These are phyloP conservation scores for Chrysolina haemoptera DNA, from an alignment of 2,888 invertebrate species.

Conservation along the genomic window DNA sequence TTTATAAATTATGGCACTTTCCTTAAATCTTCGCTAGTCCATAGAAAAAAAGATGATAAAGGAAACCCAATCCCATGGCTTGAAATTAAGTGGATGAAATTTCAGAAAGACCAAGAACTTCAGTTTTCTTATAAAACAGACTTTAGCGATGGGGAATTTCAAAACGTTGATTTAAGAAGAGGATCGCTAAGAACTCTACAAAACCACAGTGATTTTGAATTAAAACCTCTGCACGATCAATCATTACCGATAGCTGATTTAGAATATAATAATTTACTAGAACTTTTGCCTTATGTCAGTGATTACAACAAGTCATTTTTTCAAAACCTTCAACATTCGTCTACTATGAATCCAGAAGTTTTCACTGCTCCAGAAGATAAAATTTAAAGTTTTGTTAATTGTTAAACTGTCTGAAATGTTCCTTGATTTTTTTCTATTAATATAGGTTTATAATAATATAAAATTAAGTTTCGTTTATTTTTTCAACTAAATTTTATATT, in stretches of 20 bases:
- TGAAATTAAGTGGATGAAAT: conserved; percentile 12
- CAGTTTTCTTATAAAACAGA: conserved; percentile 22
- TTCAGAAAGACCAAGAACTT: not conserved
- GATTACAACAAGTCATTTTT: conserved; percentile 21
- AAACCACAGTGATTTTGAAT: no score
- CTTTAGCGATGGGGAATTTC: not conserved
- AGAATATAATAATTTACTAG: conserved; percentile 4
- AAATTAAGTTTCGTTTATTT: no score
- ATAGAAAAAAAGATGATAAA: conserved; percentile 14
- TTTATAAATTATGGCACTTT: conserved; percentile 11
- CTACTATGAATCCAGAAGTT: no score
- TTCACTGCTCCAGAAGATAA: conserved; percentile 20
- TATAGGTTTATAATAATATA: no score
- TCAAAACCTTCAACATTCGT: not conserved
- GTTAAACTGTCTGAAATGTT: not conserved
- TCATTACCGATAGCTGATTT: no score
- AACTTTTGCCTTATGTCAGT: not conserved
- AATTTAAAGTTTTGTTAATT: conserved; percentile 4
- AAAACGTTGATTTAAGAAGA: conserved; percentile 8
- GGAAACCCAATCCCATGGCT: conserved; percentile 2
- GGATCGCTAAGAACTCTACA: no score
- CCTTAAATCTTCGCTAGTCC: conserved; percentile 15
- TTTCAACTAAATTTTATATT: no score
- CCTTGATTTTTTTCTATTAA: no score
- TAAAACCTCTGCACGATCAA: no score